phyloP scores from a whole-genome alignment of 2,113 vertebrate species.

The Synchiropus splendidus region DNA sequence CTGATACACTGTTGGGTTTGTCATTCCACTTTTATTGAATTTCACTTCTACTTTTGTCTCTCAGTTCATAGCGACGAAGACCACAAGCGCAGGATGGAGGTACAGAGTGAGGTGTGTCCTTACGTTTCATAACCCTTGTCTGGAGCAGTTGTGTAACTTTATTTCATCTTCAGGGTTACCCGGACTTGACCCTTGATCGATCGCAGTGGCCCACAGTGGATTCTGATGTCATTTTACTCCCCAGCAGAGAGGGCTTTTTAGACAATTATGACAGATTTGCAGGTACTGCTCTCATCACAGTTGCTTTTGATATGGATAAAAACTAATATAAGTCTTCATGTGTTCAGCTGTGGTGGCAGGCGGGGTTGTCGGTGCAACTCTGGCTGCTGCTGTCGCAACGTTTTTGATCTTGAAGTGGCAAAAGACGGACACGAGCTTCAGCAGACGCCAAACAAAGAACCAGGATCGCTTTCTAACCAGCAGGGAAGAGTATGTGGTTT shows the following conservation, averaged over 20 bases:
- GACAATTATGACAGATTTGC: constrained; percentile 72
- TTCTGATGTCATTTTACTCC: background rate
- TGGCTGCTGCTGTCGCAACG: constrained; percentile 67
- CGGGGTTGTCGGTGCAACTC: constrained; percentile 66
- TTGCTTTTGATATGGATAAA: background rate
- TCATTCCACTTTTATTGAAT: background rate
- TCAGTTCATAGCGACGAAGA: background rate
- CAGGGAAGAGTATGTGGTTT: too few relatives aligned
- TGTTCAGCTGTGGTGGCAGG: constrained; percentile 74
- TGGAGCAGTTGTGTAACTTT: background rate
- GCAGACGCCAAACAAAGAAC: too few relatives aligned
- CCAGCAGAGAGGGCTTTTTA: constrained; percentile 58
- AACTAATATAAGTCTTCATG: constrained; percentile 1
- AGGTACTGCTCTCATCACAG: constrained; percentile 50
- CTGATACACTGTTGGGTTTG: background rate
- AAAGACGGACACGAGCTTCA: constrained; percentile 72
- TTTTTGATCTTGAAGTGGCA: constrained; percentile 80
- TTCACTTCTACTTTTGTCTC: background rate
- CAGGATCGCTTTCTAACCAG: too few relatives aligned
- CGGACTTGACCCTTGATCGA: background rate
- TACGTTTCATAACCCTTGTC: background rate
- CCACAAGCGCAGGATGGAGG: background rate
- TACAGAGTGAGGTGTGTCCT: background rate
- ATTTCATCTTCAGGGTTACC: constrained; percentile 25
- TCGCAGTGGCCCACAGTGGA: background rate